Conservation (phyloP, 2,797 vertebrate genomes). For the Caiman crocodilus region DNA sequence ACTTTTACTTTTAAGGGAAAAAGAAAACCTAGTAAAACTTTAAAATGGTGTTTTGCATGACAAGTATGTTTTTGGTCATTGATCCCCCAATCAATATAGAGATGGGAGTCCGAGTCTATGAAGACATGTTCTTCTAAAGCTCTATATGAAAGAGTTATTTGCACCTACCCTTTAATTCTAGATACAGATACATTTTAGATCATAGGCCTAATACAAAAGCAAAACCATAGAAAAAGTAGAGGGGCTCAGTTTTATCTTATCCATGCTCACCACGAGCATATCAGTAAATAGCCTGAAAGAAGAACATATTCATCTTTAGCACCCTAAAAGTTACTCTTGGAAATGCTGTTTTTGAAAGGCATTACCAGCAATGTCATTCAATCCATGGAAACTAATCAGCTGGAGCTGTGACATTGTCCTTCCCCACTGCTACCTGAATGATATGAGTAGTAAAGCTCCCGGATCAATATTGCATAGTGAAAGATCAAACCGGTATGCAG, state of each 20-base stretch:
- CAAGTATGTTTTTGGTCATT: neutral
- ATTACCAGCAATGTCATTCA: neutral
- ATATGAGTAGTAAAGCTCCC: neutral
- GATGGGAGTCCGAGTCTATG: neutral
- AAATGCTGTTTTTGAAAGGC: neutral
- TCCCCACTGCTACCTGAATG: neutral
- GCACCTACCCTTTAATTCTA: neutral
- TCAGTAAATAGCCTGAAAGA: neutral
- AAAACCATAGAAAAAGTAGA: neutral
- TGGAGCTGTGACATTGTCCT: neutral
- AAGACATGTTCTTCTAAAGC: neutral
- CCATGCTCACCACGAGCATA: neutral
- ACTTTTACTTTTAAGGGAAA: neutral
- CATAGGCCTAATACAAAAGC: neutral
- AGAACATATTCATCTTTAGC: neutral
- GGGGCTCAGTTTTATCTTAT: neutral
- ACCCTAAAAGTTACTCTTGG: neutral
- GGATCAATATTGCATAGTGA: neutral
- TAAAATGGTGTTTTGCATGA: neutral
- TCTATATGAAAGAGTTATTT: neutral
- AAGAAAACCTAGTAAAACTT: neutral
- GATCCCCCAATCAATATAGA: neutral
- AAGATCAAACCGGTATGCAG: neutral
- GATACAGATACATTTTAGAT: neutral
- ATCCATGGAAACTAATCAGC: neutral